Conservation (phyloP, 2,113 vertebrate species). For the Sceloporus tristichus region DNA sequence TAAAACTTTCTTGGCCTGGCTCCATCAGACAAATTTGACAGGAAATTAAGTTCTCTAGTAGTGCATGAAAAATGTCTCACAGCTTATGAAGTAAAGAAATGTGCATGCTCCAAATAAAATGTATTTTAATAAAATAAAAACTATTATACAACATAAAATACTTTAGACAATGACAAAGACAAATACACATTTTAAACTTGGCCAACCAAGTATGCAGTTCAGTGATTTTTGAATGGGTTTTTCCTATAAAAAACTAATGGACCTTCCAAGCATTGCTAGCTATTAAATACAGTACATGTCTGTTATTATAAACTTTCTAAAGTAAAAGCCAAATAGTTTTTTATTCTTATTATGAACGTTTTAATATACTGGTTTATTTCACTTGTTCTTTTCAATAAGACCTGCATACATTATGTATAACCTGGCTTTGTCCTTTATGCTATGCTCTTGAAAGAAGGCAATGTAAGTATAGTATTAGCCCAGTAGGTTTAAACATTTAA, state of each 20-base stretch:
- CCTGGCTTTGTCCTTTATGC: neutral
- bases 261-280: conserved; percentile 43
- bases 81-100: conserved; percentile 41
- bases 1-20: conserved; percentile 25
- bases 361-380: conserved; percentile 49
- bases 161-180: conserved; percentile 27
- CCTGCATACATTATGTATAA: neutral
- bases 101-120: conserved; percentile 45
- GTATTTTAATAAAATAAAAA: conserved; percentile 18
- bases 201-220: conserved; percentile 33
- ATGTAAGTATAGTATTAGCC: neutral
- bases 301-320: conserved; percentile 29
- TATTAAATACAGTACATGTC: conserved; percentile 1
- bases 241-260: conserved; percentile 41
- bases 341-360: conserved; percentile 30
- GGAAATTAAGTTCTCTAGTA: conserved; percentile 55
- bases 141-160: conserved; percentile 26
- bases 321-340: neutral
- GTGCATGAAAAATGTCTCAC: conserved; percentile 31
- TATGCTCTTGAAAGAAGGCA: neutral
- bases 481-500: neutral
- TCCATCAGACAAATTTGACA: conserved; percentile 40
- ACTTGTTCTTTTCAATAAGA: conserved; percentile 35
- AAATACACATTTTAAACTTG: neutral
- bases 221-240: conserved; percentile 38